Conservation (phyloP, 2,888 invertebrate genomes). For the Brachypalpus laphriformis region DNA sequence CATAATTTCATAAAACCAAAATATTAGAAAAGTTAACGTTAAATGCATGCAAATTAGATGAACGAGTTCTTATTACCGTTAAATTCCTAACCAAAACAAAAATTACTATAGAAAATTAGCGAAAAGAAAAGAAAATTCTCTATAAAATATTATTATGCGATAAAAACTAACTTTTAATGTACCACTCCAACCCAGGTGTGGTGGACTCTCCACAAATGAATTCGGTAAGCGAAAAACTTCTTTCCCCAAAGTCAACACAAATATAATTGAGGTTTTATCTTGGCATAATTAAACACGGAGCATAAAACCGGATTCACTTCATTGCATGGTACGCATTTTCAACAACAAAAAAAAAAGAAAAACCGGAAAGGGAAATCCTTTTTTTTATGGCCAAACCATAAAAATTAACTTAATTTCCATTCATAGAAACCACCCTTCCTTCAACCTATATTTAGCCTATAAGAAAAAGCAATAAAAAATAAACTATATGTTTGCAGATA, state of each 20-base stretch:
- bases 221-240: conserved; percentile 3
- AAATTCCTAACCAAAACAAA: conserved; percentile 27
- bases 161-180: neutral
- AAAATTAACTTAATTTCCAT: conserved; percentile 26
- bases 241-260: conserved; percentile 22
- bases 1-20: conserved; percentile 25
- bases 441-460: neutral
- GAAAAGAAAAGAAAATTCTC: conserved; percentile 7
- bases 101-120: conserved; percentile 17
- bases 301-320: conserved; percentile 23
- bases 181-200: neutral
- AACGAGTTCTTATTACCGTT: conserved; percentile 32
- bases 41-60: conserved; percentile 33
- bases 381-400: conserved; percentile 37
- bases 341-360: too few relatives aligned
- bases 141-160: neutral
- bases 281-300: conserved; percentile 43
- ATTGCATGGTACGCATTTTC: conserved; percentile 13
- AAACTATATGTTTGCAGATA: conserved; percentile 41
- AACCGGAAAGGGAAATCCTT: conserved; percentile 19
- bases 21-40: conserved; percentile 19
- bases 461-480: conserved; percentile 34
- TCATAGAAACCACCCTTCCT: conserved; percentile 12
- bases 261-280: conserved; percentile 25
- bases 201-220: conserved; percentile 4